Evolutionary conservation across 1,140 invertebrate species (phyloP).

Genomic region (Elymnias hypermnestra): DNA sequence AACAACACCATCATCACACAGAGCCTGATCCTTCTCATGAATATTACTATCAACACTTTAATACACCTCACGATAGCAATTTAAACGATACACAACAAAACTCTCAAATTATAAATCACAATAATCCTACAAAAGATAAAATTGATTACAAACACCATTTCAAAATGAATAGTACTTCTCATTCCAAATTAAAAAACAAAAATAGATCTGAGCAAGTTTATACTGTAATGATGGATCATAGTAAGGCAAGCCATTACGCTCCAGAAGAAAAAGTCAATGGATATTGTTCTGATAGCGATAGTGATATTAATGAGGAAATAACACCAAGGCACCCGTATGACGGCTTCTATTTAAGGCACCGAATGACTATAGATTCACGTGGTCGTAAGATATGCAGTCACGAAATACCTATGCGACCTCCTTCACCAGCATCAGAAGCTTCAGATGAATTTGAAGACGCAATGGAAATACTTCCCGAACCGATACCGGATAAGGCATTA

Average conservation of each 20-base stretch:
- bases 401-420: slow-evolving; percentile 51
- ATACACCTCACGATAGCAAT: slow-evolving; percentile 7
- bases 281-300: slow-evolving; percentile 35
- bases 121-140: slow-evolving; percentile 7
- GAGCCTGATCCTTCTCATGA: slow-evolving; percentile 6
- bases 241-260: slow-evolving; percentile 21
- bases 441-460: slow-evolving; percentile 26
- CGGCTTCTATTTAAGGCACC: slow-evolving; percentile 68
- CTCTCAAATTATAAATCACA: slow-evolving; percentile 14
- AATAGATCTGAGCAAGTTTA: slow-evolving; percentile 12
- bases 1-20: slow-evolving; percentile 7
- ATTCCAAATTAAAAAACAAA: slow-evolving; percentile 13
- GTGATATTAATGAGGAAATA: slow-evolving; percentile 51
- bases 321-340: slow-evolving; percentile 69
- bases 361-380: slow-evolving; percentile 50
- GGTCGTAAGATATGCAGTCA: slow-evolving; percentile 65
- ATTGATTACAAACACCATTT: slow-evolving; percentile 7
- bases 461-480: slow-evolving; percentile 15
- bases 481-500: slow-evolving; percentile 9
- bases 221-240: slow-evolving; percentile 39
- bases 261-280: slow-evolving; percentile 35
- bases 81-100: neutral
- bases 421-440: slow-evolving; percentile 36
- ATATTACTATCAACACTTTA: slow-evolving; percentile 5
- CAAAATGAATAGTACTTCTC: too few relatives aligned